Evolutionary conservation across 2,797 vertebrate species (phyloP), one percentile per base, ranked within the genome.

Genomic region (Eremophila alpestris): DNA sequence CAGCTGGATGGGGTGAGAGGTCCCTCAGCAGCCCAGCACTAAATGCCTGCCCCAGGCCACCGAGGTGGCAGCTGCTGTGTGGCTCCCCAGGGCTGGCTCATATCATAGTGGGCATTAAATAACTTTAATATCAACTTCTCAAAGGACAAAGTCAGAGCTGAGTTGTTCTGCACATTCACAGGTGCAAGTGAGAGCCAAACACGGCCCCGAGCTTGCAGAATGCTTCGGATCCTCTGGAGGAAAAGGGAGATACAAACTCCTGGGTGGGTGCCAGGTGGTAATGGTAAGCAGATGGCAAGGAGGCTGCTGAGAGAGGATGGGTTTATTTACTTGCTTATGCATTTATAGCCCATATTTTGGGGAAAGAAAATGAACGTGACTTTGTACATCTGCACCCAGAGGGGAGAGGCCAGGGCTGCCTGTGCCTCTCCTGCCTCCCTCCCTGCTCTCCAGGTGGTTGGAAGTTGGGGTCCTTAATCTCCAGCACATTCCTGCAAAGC

Each of bases 251-350:
- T 54, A 30, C 34, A 82, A 74, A 80, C 70, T 63, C 16, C 70
- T 36, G 89, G 85, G 89, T 45, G 67, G 73, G 3, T 86, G 95
- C 95, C 96, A 94, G 94, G 93, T 93, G 79, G 73, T 93, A 89
- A 87, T 69, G 74, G 94, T 81, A 16, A 96, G 92, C 96, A 96
- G 95, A 96, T 96, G 96, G 96, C 49, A 89, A 26, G 34, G 40
- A 75, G 80, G 8, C 86, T 95, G 92, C 83, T 59, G 83, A 81
- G 87, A 95, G 62, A 82, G 23, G 81, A 81, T 12, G 41, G 70
- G 36, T 93, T 94, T 96, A 70, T 96, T 95, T 95, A 92, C 91
- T 92, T 83, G 77, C 93, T 92, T 95, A 62, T 84, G 75, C 86
- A 46, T 86, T 93, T 78, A 60, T 27, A 94, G 58, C 29, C 60